Conservation (phyloP, 2,797 vertebrate species). For the Apodemus agrarius region DNA sequence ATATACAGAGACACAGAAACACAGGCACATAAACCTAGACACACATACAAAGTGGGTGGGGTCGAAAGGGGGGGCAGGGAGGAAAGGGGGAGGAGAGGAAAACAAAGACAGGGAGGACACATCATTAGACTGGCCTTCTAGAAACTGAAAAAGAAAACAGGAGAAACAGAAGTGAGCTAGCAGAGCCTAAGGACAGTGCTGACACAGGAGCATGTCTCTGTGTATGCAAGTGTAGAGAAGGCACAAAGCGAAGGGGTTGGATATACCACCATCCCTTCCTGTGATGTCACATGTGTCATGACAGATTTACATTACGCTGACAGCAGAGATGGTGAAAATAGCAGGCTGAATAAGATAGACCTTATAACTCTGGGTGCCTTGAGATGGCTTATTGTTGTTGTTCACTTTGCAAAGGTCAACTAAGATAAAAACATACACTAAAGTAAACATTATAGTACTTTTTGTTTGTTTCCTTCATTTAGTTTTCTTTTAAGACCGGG, state of each 20-base stretch:
- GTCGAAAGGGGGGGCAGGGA: too few relatives aligned
- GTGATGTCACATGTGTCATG: background rate
- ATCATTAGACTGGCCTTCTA: background rate
- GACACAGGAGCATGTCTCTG: background rate
- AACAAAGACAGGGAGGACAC: background rate
- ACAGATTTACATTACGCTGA: background rate
- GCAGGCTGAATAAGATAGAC: background rate
- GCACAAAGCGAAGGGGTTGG: conserved; percentile 12
- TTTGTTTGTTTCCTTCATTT: background rate
- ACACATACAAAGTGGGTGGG: background rate
- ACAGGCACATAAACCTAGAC: background rate
- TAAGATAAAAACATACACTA: background rate
- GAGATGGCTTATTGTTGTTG: background rate
- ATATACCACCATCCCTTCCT: background rate
- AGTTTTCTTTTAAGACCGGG: background rate
- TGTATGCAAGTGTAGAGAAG: background rate
- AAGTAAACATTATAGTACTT: background rate
- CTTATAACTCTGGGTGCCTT: background rate
- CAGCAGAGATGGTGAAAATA: background rate
- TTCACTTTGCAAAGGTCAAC: background rate
- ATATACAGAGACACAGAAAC: background rate
- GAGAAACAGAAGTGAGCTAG: background rate
- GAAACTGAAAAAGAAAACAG: background rate
- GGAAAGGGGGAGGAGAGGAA: background rate
- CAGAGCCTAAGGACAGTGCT: background rate